Percentiles rank a stretch among this genome's conserved stretches.
phyloP scores from a whole-genome alignment of 2,113 vertebrate species.

The Tragelaphus imberbis region DNA sequence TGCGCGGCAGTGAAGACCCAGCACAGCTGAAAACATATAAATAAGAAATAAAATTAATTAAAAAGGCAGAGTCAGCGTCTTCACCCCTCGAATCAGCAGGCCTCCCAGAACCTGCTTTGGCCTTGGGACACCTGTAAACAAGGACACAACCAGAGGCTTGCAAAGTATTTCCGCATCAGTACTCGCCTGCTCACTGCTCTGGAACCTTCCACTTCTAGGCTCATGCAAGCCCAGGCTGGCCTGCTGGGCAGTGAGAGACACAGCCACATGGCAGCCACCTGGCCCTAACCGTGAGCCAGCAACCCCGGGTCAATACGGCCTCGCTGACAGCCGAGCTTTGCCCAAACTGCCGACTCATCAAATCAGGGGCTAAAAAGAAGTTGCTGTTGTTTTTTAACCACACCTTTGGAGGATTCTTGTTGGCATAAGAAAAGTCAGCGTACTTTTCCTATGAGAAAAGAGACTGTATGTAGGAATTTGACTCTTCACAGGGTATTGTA shows the following conservation, averaged over 20 bases:
- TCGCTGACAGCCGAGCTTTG: background rate
- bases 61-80: no score
- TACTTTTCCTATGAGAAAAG: no score
- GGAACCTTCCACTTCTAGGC: background rate
- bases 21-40: background rate
- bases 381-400: background rate
- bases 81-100: rapidly evolving
- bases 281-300: background rate
- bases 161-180: rapidly evolving
- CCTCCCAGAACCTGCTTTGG: background rate
- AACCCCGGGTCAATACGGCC: background rate
- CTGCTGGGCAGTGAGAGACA: background rate
- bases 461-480: rapidly evolving
- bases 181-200: rapidly evolving
- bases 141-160: background rate
- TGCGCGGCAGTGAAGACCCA: background rate
- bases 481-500: background rate
- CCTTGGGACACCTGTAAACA: no score
- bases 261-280: rapidly evolving
- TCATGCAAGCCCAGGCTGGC: background rate
- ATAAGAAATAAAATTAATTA: background rate
- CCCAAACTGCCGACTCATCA: background rate
- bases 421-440: background rate
- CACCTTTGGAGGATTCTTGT: background rate
- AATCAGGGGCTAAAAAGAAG: background rate